Evolutionary conservation across 2,113 vertebrate genomes (phyloP).

Genomic region (Falcunculus frontatus): DNA sequence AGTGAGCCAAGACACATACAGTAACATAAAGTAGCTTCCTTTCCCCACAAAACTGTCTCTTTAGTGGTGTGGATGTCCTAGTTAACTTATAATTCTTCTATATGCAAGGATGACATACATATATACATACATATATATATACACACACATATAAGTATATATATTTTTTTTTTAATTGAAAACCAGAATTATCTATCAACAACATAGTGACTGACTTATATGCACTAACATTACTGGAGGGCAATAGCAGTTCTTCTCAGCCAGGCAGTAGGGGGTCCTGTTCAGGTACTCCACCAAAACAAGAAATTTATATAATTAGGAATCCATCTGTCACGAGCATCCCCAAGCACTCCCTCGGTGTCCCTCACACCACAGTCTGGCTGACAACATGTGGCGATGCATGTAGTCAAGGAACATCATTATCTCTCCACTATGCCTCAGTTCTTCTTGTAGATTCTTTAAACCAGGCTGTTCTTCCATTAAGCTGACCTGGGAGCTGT

Average conservation of each 20-base stretch:
- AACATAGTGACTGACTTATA: not conserved
- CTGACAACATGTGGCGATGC: not conserved
- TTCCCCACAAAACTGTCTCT: not conserved
- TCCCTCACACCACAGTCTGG: not conserved
- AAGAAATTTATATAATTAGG: not conserved
- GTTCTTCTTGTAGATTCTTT: not conserved
- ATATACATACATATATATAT: fast-evolving
- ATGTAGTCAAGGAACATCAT: not conserved
- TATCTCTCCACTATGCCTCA: not conserved
- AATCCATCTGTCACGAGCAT: not conserved
- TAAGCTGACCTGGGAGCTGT: not conserved
- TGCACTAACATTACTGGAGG: not conserved
- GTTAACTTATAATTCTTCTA: not conserved
- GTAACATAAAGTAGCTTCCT: not conserved
- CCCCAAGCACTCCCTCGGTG: not conserved
- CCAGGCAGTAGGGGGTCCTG: not conserved
- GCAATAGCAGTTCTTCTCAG: not conserved
- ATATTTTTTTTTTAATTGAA: not conserved
- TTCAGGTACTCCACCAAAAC: not conserved
- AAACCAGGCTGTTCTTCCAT: not conserved
- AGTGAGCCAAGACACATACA: not conserved
- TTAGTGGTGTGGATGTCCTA: not conserved
- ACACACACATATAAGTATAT: fast-evolving
- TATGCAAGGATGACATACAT: not conserved
- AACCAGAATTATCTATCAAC: not conserved